Percentiles rank a stretch among this genome's conserved stretches.
Conservation (phyloP, 2,113 vertebrate species). For the rat (Rattus norvegicus) region DNA sequence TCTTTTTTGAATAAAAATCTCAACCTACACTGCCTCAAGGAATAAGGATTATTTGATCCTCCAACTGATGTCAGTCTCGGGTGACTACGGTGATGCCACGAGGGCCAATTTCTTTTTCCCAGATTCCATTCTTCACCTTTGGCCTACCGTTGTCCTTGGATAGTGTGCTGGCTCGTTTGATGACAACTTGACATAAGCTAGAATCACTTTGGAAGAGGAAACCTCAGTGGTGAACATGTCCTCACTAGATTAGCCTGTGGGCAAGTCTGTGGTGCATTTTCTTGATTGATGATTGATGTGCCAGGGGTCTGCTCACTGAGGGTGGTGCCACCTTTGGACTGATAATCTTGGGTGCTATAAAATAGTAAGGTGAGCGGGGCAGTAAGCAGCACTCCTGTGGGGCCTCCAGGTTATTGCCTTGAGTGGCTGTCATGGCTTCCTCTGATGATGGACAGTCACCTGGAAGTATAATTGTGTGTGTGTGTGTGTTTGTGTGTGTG, state of each 20-base stretch:
- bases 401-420: background rate
- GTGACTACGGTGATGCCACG: background rate
- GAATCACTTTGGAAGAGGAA: background rate
- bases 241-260: background rate
- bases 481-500: background rate
- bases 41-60: background rate
- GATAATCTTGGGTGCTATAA: background rate
- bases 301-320: background rate
- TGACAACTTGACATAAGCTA: background rate
- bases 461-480: background rate
- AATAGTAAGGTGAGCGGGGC: background rate
- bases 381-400: background rate
- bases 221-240: background rate
- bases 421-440: background rate
- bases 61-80: background rate
- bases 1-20: constrained; percentile 30
- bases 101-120: background rate
- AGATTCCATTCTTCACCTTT: background rate
- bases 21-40: background rate
- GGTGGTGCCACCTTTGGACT: background rate
- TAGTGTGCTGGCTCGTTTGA: background rate
- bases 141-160: background rate
- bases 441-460: background rate
- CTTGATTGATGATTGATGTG: background rate
- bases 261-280: background rate